phyloP scores from a whole-genome alignment of 2,888 invertebrate species.

The Tetheella fluctuosa region DNA sequence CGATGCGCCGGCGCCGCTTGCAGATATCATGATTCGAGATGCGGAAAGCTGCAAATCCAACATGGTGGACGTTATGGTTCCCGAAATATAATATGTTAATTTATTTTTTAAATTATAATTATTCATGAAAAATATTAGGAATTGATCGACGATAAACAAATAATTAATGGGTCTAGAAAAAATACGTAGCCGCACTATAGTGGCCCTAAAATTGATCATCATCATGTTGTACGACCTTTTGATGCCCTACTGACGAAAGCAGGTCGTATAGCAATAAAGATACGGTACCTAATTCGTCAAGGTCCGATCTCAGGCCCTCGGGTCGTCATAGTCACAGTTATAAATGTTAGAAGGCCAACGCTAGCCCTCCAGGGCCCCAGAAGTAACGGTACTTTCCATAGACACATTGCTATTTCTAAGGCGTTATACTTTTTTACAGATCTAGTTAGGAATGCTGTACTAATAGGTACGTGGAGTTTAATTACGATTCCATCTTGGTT shows the following conservation, averaged over 20 bases:
- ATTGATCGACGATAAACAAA: too few species aligned
- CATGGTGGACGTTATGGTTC: conserved; percentile 21
- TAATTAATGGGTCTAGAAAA: too few species aligned
- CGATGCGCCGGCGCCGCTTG: conserved; percentile 70
- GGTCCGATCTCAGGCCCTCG: conserved; percentile 14
- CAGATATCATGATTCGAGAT: conserved; percentile 65
- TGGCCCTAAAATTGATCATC: too few species aligned
- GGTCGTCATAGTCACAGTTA: conserved; percentile 19
- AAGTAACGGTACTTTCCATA: conserved; percentile 5
- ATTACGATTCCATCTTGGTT: neutral
- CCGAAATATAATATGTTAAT: neutral
- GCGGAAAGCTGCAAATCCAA: conserved; percentile 53
- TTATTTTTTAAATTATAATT: neutral
- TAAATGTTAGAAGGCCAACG: conserved; percentile 36
- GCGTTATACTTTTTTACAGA: neutral
- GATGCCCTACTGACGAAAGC: neutral
- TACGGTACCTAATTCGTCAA: neutral
- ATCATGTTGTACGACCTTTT: too few species aligned
- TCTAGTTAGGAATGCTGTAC: neutral
- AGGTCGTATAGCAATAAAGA: conserved; percentile 8
- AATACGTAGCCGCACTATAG: too few species aligned
- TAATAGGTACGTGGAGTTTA: neutral
- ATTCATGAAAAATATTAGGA: neutral
- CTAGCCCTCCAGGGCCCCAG: conserved; percentile 37
- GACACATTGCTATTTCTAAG: neutral